These are phyloP conservation scores for Lithophane leautieri DNA, from an alignment of 2,888 invertebrate species.

Conservation along the genomic window DNA sequence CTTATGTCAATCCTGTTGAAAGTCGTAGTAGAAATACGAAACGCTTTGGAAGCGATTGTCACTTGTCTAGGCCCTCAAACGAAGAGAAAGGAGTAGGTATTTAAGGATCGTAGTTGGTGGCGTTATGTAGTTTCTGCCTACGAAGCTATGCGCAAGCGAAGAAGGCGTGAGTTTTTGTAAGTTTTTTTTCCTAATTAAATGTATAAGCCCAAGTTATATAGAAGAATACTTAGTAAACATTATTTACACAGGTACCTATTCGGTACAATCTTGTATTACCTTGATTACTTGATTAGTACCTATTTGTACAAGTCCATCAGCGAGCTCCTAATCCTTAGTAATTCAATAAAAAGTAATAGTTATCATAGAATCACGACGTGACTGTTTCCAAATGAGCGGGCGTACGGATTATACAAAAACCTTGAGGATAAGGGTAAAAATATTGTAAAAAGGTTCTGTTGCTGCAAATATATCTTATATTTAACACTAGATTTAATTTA, in stretches of 20 bases:
- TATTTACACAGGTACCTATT: background rate
- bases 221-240: background rate
- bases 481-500: background rate
- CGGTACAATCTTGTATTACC: conserved; percentile 25
- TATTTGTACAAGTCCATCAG: conserved; percentile 30
- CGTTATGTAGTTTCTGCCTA: background rate
- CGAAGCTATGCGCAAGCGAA: too few species aligned
- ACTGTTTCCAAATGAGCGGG: conserved; percentile 22
- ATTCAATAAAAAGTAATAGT: conserved; percentile 59
- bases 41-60: too few species aligned
- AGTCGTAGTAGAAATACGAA: too few species aligned
- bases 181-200: background rate
- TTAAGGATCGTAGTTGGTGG: background rate
- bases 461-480: background rate
- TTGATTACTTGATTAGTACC: conserved; percentile 43
- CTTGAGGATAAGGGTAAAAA: conserved; percentile 7
- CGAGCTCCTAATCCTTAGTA: conserved; percentile 31
- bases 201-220: background rate
- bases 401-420: conserved; percentile 4
- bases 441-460: conserved; percentile 1
- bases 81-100: too few species aligned
- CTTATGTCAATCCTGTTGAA: too few species aligned
- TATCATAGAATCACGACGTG: conserved; percentile 59
- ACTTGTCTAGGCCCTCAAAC: too few species aligned
- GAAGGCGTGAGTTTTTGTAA: background rate